Base-by-base conservation (phyloP, 2,888 invertebrate genomes). In the Agrypnus murinus region DNA sequence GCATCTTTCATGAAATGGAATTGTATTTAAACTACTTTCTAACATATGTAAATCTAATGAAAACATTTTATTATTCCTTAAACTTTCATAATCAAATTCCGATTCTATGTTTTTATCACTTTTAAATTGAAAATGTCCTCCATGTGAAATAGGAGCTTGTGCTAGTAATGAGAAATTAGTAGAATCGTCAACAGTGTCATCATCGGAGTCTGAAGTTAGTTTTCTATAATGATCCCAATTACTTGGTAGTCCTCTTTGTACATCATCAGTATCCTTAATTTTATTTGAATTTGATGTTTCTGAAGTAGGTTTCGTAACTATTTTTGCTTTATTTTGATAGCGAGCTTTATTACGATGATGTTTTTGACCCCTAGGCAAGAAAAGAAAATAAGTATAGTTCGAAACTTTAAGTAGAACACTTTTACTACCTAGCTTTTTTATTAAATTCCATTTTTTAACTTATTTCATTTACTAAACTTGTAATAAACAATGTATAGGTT, bases 121-220 rank as follows among this genome's bases (percentile, higher is more conserved):
- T 69, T 79, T 79, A 67, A 79, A 79, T 50, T 78, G 77, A 64
- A 79, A 79, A 65, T 78, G 74, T 34, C 74, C 74, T 15, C 77
- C 78, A 38, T 72, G 66, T 36, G 77, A 76, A 17, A 77, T 68
- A n/a, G 79, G 77, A 1, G 75, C 77, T 57, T 77, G 66, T 53
- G 77, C 74, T 32, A 79, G 46, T 17, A 74, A 12, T 17, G 75
- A 63, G 65, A 77, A 79, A 67, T 78, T 77, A 17, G 67, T 73
- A 5, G 65, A 70, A 8, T 58, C 64, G n/a, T 68, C 66, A 34
- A 46, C 55, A n/a, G 45, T 34, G 45, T 68, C 70, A n/a, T 69
- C 69, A 15, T 74, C 75, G 19, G n/a, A n/a, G n/a, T 74, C 66
- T 7, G 34, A 17, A 53, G 71, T 2, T 34, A 15, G 10, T 12